phyloP scores from a whole-genome alignment of 2,113 vertebrate genomes.

The Chlorodrepanis virens region DNA sequence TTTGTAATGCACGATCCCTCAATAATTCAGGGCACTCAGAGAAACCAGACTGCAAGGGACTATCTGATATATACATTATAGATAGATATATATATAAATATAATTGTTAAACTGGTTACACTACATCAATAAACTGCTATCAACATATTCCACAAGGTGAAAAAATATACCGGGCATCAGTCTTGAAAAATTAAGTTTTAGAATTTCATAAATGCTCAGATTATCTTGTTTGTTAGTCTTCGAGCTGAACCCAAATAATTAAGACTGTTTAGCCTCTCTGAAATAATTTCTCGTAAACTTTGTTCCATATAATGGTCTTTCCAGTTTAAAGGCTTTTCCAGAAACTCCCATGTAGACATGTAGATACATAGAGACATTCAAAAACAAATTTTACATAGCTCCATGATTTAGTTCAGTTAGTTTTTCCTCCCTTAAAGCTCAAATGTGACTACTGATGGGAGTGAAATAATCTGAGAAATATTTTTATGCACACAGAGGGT shows the following conservation, averaged over 20 bases:
- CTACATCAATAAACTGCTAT: neutral
- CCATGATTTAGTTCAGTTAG: neutral
- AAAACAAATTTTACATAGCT: neutral
- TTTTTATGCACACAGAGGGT: neutral
- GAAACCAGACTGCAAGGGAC: neutral
- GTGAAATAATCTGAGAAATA: neutral
- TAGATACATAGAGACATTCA: neutral
- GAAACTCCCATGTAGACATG: neutral
- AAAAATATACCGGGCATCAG: neutral
- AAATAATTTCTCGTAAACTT: neutral
- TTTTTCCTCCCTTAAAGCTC: neutral
- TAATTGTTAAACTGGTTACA: neutral
- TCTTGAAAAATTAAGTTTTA: neutral
- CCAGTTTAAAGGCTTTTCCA: neutral
- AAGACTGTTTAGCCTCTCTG: neutral
- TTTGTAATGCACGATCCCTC: rapidly evolving
- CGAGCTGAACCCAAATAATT: neutral
- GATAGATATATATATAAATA: neutral
- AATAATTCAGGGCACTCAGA: neutral
- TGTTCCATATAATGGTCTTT: neutral
- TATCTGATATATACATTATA: neutral
- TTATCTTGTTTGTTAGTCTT: neutral
- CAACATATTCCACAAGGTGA: neutral
- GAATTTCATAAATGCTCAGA: neutral
- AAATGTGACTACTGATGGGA: neutral